A percentile compares a stretch with the other conserved stretches of the same genome.
These are phyloP conservation scores for Drosophila navojoa DNA, from an alignment of 1,140 invertebrate species.

Conservation along the genomic window DNA sequence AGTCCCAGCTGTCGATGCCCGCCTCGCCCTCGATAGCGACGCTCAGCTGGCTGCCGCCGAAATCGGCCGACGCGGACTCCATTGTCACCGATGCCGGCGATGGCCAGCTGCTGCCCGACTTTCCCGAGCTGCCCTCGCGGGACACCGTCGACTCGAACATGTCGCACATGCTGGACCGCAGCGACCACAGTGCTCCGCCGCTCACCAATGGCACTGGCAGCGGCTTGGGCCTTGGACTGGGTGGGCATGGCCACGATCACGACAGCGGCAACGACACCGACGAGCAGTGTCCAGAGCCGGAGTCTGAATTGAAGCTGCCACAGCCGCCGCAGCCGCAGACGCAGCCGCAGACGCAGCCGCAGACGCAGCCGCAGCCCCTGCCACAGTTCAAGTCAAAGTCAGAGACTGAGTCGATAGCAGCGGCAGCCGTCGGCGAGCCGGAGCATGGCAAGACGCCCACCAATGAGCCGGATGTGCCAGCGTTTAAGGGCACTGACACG, in stretches of 20 bases:
- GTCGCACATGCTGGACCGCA: constrained; percentile 81
- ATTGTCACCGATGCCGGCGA: constrained; percentile 84
- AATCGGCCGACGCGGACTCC: constrained; percentile 85
- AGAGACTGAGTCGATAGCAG: not conserved
- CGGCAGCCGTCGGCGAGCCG: constrained; percentile 3
- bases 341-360: not conserved
- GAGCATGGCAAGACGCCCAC: constrained; percentile 64
- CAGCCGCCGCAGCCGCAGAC: not conserved
- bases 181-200: constrained; percentile 63
- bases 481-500: constrained; percentile 6
- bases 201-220: constrained; percentile 36
- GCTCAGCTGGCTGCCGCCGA: constrained; percentile 88
- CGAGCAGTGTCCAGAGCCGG: constrained; percentile 72
- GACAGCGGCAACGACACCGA: constrained; percentile 76
- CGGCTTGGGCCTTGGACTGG: constrained; percentile 26
- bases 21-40: constrained; percentile 90
- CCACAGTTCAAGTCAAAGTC: constrained; percentile 8
- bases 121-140: constrained; percentile 87
- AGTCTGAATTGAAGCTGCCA: constrained; percentile 24
- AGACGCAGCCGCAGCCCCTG: not conserved
- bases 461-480: constrained; percentile 43
- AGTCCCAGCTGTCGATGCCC: constrained; percentile 85
- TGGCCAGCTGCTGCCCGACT: constrained; percentile 85
- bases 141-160: constrained; percentile 87
- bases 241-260: constrained; percentile 39